Base-by-base conservation (phyloP, 2,888 invertebrate species). In the Trissoscelio sp. region DNA sequence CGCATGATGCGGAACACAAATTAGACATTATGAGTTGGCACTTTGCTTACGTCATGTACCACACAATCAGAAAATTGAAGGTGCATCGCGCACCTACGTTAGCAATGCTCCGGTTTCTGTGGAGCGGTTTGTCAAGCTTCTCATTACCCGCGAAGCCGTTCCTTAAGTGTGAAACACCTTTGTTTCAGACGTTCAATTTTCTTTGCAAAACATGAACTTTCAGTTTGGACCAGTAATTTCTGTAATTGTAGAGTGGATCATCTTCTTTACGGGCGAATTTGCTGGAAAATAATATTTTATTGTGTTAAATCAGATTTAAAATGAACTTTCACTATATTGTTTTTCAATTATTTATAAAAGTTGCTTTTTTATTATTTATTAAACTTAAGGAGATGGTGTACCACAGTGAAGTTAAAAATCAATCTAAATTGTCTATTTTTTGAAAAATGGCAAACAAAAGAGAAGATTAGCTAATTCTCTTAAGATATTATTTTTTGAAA, bases 1-100 rank as follows among this genome's bases (percentile, higher is more conserved):
- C 34, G 69, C 70, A 80, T 57, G 51, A 70, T 24, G 66, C 75
- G 75, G 66, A 80, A 80, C 80, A 70, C 69, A 75, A 80, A 80
- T 80, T 80, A 80, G 66, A 70, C 64, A 74, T 80, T 80, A 70
- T 62, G 79, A 69, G 64, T 74, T 70, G 64, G 70, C 80, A 44
- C 70, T 80, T 64, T 66, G 37, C 58, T 80, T 74, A 70, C 73
- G 42, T 80, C 72, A 79, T 44, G 37, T 22, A n/a, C 7, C 20
- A 4, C 22, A 34, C 22, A 53, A 18, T 67, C 60, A 39, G 48
- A 12, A 51, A 67, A 77, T 51, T 51, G 53, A 39, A 53, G 62
- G 48, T 24, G 53, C 60, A 69, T 53, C 64, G 46, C 11, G 28
- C n/a, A 28, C 16, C 4, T 20, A 39, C 37, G 31, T 34, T 57